Conservation (phyloP, 2,113 vertebrate genomes). For the Heteronetta atricapilla region DNA sequence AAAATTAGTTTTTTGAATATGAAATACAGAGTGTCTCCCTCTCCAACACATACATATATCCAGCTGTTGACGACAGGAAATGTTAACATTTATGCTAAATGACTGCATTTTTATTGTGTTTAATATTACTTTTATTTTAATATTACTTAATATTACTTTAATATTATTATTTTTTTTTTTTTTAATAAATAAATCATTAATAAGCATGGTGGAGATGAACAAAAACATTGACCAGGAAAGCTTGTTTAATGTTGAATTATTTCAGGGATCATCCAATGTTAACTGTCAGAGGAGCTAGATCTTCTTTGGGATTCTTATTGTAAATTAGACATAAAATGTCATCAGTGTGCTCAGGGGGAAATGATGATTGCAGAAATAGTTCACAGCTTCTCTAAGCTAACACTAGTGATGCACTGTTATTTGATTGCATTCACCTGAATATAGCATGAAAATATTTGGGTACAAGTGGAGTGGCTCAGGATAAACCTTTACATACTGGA, state of each 20-base stretch:
- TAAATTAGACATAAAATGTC: background rate
- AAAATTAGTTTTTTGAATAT: background rate
- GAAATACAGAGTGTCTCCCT: background rate
- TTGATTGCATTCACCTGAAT: background rate
- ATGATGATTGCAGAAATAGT: background rate
- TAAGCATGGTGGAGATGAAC: background rate
- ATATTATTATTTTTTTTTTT: background rate
- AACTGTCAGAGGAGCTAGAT: background rate
- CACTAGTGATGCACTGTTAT: background rate
- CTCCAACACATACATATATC: background rate
- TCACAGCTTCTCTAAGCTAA: background rate
- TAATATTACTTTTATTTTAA: background rate
- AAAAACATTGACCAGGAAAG: background rate
- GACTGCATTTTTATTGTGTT: background rate
- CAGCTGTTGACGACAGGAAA: background rate
- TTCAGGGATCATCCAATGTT: background rate
- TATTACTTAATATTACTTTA: too few relatives aligned
- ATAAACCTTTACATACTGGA: background rate
- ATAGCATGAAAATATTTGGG: background rate
- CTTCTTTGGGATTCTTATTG: background rate
- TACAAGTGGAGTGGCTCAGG: background rate
- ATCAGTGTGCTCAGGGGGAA: background rate
- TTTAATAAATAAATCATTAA: background rate
- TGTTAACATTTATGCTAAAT: accelerated
- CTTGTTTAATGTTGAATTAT: background rate